Evolutionary conservation across 2,888 invertebrate genomes (phyloP).

Genomic region (Protula sp.): DNA sequence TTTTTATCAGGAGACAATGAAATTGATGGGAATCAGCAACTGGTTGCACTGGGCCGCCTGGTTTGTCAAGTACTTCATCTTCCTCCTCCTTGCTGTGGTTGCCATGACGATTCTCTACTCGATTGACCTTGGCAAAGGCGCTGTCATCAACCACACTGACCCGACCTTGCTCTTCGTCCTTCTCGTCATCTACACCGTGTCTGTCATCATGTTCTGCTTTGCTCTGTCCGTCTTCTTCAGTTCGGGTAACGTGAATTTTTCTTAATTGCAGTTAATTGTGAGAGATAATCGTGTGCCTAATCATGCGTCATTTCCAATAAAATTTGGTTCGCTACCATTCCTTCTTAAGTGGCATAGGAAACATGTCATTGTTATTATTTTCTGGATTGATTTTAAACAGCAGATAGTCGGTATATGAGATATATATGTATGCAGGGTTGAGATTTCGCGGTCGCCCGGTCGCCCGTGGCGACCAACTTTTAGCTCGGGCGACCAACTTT

Average conservation of each 20-base stretch:
- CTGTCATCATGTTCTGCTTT: constrained; percentile 70
- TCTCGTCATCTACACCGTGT: constrained; percentile 65
- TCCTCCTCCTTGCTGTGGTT: constrained; percentile 61
- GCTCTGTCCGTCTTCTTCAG: constrained; percentile 73
- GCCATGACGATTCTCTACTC: constrained; percentile 48
- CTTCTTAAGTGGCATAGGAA: too few species aligned
- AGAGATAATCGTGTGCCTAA: not conserved
- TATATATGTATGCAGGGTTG: too few species aligned
- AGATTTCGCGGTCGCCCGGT: too few species aligned
- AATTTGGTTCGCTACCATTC: too few species aligned
- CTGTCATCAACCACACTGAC: constrained; percentile 66
- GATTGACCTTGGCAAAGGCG: constrained; percentile 26
- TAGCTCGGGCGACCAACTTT: too few species aligned
- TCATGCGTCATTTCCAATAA: too few species aligned
- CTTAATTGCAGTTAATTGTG: constrained; percentile 74
- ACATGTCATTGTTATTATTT: too few species aligned
- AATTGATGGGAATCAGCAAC: constrained; percentile 77
- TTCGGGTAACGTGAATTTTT: too few species aligned
- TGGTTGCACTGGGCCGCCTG: constrained; percentile 80
- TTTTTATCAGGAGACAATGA: constrained; percentile 85
- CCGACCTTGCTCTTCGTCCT: constrained; percentile 66
- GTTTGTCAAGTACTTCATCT: constrained; percentile 70
- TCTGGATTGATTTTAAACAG: too few species aligned
- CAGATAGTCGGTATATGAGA: too few species aligned
- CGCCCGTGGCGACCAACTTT: too few species aligned